Evolutionary conservation across 2,113 vertebrate species (phyloP), one percentile per base, ranked within the genome.

Genomic region (Eira barbara): DNA sequence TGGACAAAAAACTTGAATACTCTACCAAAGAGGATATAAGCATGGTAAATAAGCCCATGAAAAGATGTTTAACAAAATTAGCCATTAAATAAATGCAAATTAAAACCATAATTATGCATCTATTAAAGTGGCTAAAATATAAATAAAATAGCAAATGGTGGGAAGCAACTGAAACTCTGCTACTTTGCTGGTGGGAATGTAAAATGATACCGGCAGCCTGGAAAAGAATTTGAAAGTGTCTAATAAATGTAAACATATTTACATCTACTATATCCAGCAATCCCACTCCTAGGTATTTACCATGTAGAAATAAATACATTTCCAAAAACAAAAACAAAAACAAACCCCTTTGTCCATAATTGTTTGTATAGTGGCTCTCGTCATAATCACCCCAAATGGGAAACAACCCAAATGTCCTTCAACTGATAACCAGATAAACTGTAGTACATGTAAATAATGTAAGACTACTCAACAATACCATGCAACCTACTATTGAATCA

Each of bases 391-490:
- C 34, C 6, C 5, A 71, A 36, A 59, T 27, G 89, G 36, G 49
- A 97, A 87, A 87, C 23, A 84, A 83, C 31, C 36, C 82, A 85
- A 93, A 92, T 83, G 91, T 83, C 31, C 79, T 95, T 82, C 61
- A 69, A 6, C 39, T n/a, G 61, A 27, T 67, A 49, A 83, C 57
- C 21, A 55, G 36, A 83, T 92, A 87, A 89, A 95, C 34, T 20
- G 5, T 39, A 34, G 55, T 49, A 20, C 27, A 42, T 91, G 49
- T 89, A 31, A 87, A 95, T 84, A 92, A 52, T 65, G 52, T 39
- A 93, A 55, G 57, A 57, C 23, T 74, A 27, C 12, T 49, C 80
- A 71, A 31, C 8, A 52, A 45, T 14, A 31, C 67, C 74, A 59
- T 80, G n/a, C 52, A 92, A 80, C 21, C 42, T 78, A 6, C 78